A percentile compares a stretch with the other conserved stretches of the same genome.
These are phyloP conservation scores for Polypterus bichir DNA, from an alignment of 2,113 vertebrate species.

Conservation along the genomic window DNA sequence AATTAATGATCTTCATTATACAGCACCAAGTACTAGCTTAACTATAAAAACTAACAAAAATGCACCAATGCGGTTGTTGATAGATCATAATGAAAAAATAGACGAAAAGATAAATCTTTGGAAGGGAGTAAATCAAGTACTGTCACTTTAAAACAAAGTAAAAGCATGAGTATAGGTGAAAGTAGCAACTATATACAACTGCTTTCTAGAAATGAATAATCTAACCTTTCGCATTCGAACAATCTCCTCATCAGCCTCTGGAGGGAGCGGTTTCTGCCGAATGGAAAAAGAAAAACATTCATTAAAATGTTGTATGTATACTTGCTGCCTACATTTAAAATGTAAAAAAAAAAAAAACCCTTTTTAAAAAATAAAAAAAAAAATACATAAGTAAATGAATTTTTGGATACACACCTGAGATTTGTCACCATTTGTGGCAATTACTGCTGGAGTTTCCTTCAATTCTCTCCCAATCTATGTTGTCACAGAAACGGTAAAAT, in stretches of 20 bases:
- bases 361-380: no score
- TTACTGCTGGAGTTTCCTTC: slow-evolving; percentile 53
- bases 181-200: slow-evolving; percentile 1
- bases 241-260: slow-evolving; percentile 71
- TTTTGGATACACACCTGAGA: slow-evolving; percentile 71
- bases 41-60: no score
- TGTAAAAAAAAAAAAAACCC: no score
- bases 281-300: slow-evolving; percentile 33
- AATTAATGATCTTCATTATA: no score
- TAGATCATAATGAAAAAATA: no score
- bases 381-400: no score
- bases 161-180: background rate
- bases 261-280: slow-evolving; percentile 60
- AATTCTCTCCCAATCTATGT: slow-evolving; percentile 71
- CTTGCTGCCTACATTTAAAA: no score
- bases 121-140: background rate
- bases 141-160: slow-evolving; percentile 8
- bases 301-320: background rate
- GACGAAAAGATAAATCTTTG: no score
- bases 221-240: slow-evolving; percentile 96
- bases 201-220: slow-evolving; percentile 7
- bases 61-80: no score
- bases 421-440: slow-evolving; percentile 60
- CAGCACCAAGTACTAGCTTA: no score
- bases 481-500: slow-evolving; percentile 29